Base-by-base conservation (phyloP, 2,888 invertebrate genomes). In the Neocrepidodera transversa region DNA sequence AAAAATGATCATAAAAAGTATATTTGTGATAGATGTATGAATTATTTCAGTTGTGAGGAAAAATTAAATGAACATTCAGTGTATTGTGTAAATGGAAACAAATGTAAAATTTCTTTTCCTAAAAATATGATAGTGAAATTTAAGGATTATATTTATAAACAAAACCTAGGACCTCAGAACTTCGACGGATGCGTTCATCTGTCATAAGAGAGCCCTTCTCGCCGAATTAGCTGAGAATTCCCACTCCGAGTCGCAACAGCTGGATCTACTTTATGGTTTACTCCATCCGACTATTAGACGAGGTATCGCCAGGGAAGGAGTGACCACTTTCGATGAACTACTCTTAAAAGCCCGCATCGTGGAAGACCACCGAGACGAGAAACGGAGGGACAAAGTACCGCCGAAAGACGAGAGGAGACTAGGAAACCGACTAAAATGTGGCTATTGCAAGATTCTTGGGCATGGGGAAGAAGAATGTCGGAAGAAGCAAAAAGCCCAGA, bases 281-380 rank as follows among this genome's bases (percentile, higher is more conserved):
- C 43, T 42, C n/a, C 43, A 42, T 10, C 43, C 43, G 16, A n/a
- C 13, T 6, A 42, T 42, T 16, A 16, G 43, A n/a, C 36, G 36
- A 36, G 36, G 4, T 14, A 8, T 36, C 36, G 14, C 11, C 6
- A 13, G 17, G 4, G 43, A 43, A 16, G 17, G 17, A 4, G 2
- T 18, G 11, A 43, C 17, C 43, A 18, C 16, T 2, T 43, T 43
- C 43, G 11, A 43, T 17, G 18, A 4, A 18, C 43, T 43, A 10
- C 6, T 43, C 18, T 10, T 2, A 17, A 43, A 43, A n/a, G 43
- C 43, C 16, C 43, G 43, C 43, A 2, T 18, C 16, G 23, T 17
- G 23, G 18, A 43, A 16, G 43, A 43, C 11, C 13, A 14, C 11
- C 14, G 14, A 11, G 36, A 36, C 13, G 36, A 36, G 14, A 5